Evolutionary conservation across 2,113 vertebrate species (phyloP), one percentile per base, ranked within the genome.

Genomic region (Eulemur rufifrons): DNA sequence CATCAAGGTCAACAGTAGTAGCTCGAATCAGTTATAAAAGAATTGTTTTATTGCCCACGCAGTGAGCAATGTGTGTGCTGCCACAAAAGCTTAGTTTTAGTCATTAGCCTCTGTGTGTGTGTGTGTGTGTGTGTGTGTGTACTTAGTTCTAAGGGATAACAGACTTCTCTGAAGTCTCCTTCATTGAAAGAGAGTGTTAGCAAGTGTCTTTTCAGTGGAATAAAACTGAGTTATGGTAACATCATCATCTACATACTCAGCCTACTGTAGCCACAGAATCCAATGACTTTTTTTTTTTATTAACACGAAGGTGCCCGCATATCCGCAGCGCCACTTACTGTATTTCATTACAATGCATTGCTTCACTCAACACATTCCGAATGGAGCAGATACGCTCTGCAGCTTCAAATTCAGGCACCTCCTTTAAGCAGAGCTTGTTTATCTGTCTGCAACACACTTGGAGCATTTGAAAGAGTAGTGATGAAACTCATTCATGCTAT

Each of bases 321-420:
- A 97, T 81, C 27, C 56, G 91, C 29, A 71, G 73, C 20, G 47
- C 94, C 45, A 66, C 94, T 96, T 83, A 92, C 94, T 89, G 27
- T 95, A 96, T 97, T 97, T 98, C 92, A 94, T 98, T 98, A 94
- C 45, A 97, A 15, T 96, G 56, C 39, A 94, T 21, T 94, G 63
- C 71, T 98, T 96, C 82, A 83, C 85, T 97, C 93, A 93, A 12
- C 27, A 20, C 34, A 20, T 39, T 95, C 91, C 97, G 91, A 98
- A 96, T 97, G 95, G n/a, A 37, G 96, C 85, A 90, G 78, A 90
- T 94, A 94, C 52, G 68, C 87, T 92, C 56, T 25, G 81, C 32
- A 14, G 23, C 85, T 96, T 98, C 97, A 94, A 84, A 96, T 97
- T 95, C 88, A 94, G 66, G 61, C 85, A 90, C 27, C 95, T 97